Evolutionary conservation across 64 coral and sea anemone species (phyloP).

Genomic region (Montipora efflorescens): DNA sequence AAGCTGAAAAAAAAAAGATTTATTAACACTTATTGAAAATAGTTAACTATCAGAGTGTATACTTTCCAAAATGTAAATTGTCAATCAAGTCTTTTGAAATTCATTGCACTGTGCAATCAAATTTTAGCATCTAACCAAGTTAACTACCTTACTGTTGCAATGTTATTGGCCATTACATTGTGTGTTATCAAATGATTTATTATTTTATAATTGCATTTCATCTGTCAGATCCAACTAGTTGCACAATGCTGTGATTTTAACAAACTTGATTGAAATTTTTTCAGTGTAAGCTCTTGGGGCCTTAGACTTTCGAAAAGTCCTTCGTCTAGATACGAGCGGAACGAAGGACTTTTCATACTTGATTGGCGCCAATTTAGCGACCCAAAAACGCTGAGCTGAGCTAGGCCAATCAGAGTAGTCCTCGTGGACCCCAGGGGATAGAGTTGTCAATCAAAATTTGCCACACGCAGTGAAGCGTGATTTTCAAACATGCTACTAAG

Average conservation of each 20-base stretch:
- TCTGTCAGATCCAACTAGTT: neutral
- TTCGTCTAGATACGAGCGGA: too few species aligned
- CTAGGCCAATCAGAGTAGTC: too few species aligned
- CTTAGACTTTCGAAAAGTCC: neutral
- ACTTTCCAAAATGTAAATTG: too few species aligned
- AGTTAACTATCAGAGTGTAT: too few species aligned
- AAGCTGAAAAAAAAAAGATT: neutral
- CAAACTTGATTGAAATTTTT: conserved; percentile 55
- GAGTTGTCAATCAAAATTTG: too few species aligned
- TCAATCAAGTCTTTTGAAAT: neutral
- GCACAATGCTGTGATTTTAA: conserved; percentile 44
- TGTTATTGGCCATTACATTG: neutral
- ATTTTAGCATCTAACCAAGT: neutral
- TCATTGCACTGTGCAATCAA: neutral
- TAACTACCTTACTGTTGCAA: neutral
- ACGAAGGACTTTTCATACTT: too few species aligned
- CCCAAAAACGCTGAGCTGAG: too few species aligned
- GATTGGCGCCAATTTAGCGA: too few species aligned
- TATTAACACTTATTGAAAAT: too few species aligned
- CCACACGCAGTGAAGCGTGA: too few species aligned
- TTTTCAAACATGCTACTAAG: too few species aligned
- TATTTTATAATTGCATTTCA: neutral
- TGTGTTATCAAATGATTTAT: neutral
- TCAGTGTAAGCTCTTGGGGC: neutral
- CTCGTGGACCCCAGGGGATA: too few species aligned